Evolutionary conservation across 2,888 invertebrate genomes (phyloP).

Genomic region (Ormyrus nitidulus): DNA sequence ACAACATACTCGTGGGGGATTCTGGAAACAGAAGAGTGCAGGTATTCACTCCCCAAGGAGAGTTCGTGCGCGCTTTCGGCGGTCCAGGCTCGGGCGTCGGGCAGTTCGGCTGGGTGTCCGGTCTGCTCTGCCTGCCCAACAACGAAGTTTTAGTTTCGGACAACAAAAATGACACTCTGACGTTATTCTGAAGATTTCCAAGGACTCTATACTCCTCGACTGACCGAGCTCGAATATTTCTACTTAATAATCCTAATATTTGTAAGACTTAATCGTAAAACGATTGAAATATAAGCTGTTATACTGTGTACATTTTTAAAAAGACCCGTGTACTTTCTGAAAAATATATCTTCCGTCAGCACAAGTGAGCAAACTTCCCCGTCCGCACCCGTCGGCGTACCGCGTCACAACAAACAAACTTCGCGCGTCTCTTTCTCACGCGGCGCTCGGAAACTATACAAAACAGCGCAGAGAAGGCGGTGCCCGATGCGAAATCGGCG

Average conservation of each 20-base stretch:
- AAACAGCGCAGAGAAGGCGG: slow-evolving; percentile 21
- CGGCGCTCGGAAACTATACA: not conserved
- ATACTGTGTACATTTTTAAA: too few species aligned
- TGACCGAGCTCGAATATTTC: not conserved
- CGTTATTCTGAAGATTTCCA: slow-evolving; percentile 70
- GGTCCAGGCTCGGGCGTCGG: slow-evolving; percentile 73
- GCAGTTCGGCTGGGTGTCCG: slow-evolving; percentile 84
- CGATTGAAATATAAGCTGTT: not conserved
- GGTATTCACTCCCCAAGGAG: slow-evolving; percentile 84
- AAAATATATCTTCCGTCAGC: too few species aligned
- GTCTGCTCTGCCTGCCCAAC: slow-evolving; percentile 80
- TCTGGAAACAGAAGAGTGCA: slow-evolving; percentile 87
- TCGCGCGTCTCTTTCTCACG: slow-evolving; percentile 39
- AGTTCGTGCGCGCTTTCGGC: slow-evolving; percentile 82
- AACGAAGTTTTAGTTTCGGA: slow-evolving; percentile 81
- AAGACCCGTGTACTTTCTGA: too few species aligned
- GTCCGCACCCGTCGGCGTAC: not conserved
- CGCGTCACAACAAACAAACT: not conserved
- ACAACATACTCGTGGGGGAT: slow-evolving; percentile 87
- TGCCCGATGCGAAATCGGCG: slow-evolving; percentile 39
- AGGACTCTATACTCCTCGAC: too few species aligned
- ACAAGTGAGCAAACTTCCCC: not conserved
- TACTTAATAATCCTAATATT: not conserved
- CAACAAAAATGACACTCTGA: slow-evolving; percentile 77
- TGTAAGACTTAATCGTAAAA: slow-evolving; percentile 6